These are phyloP conservation scores for Ploceus nigricollis DNA, from an alignment of 2,113 vertebrate genomes.

Conservation along the genomic window DNA sequence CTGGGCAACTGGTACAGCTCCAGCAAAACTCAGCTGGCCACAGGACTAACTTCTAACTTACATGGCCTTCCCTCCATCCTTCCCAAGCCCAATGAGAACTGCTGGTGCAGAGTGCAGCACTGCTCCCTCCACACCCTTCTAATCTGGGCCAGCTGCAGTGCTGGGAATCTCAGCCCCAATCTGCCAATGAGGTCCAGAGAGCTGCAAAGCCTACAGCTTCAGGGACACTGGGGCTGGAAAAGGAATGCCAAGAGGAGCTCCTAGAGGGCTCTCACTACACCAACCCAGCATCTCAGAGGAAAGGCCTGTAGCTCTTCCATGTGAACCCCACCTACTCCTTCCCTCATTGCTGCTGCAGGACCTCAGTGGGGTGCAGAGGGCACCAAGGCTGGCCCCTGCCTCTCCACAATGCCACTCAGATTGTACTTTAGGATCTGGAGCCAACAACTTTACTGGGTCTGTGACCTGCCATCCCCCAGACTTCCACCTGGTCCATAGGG, in stretches of 20 bases:
- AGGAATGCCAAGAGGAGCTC: background rate
- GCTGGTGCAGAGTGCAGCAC: fast-evolving
- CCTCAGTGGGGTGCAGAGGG: background rate
- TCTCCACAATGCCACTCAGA: background rate
- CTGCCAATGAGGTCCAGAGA: background rate
- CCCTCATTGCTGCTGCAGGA: background rate
- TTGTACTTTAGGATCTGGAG: background rate
- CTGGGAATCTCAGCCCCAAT: background rate
- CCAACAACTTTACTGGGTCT: background rate
- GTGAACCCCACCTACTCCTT: background rate
- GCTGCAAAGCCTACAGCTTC: background rate
- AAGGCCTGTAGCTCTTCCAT: background rate
- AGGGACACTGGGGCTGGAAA: background rate
- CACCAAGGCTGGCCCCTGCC: background rate
- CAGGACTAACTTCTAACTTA: background rate
- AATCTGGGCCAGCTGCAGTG: background rate
- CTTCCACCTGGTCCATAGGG: background rate
- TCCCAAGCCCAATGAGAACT: background rate
- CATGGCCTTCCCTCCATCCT: background rate
- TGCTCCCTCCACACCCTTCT: background rate
- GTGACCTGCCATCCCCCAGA: background rate
- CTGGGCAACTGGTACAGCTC: background rate
- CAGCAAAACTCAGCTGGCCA: background rate
- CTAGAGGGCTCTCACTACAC: background rate
- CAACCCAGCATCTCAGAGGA: background rate